Evolutionary conservation across 2,888 invertebrate genomes (phyloP), one percentile per base, ranked within the genome.

Genomic region (Synergus japonicus): DNA sequence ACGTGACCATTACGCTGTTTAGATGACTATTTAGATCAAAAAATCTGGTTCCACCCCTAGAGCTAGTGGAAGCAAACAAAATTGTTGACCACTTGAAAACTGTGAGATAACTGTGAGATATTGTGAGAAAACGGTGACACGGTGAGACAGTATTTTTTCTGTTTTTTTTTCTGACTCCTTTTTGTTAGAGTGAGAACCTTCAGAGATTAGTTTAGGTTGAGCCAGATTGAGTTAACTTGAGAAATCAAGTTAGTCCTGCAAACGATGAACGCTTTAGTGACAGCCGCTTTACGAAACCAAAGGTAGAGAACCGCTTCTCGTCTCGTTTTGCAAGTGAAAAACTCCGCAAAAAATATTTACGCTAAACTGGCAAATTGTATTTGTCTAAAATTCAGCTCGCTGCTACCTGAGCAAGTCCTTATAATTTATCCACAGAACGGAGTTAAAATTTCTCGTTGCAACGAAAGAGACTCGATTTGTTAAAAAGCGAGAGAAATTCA

Each of bases 31-130:
- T 13, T 46, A 60, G 60, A 12, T 29, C 60, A 60, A 13, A 2
- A 60, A 60, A 78, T 44, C 67, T 49, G 43, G 54, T 78, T 78
- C 29, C 13, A 78, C 37, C 78, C 69, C 78, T 78, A 41, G 22
- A 60, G 67, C 46, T 44, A 43, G 76, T 79, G 83, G 80, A 83
- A 81, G 86, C 85, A 86, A 88, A 87, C 85, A 87, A 86, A 85
- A 85, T 84, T 85, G 86, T 88, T 88, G 86, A 86, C 84, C 87
- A 83, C 79, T 65, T 58, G 41, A 76, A 22, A 83, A 84, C 76
- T n/a, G n/a, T n/a, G n/a, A n/a, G n/a, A n/a, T n/a, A n/a, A n/a
- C n/a, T n/a, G n/a, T n/a, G n/a, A n/a, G 81, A 80, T 77, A 44
- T 64, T 37, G 9, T 22, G 43, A 66, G 49, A 12, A 54, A 54